A percentile compares a stretch with the other conserved stretches of the same genome.
Conservation (phyloP, 2,113 vertebrate genomes). For the Salvator merianae region DNA sequence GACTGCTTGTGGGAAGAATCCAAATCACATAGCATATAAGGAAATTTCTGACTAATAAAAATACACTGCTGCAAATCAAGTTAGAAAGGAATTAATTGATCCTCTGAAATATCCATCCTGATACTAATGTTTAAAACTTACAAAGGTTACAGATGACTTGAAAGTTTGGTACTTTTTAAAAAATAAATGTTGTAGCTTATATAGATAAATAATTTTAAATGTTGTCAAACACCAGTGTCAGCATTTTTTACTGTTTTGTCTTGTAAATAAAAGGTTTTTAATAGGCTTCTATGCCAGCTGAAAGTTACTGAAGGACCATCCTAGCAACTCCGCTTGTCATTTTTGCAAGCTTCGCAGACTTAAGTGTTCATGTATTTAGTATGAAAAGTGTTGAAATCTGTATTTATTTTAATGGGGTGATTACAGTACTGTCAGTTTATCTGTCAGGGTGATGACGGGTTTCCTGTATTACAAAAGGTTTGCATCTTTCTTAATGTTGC, state of each 20-base stretch:
- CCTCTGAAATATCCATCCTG: too few relatives aligned
- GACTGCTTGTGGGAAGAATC: too few relatives aligned
- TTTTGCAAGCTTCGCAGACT: not conserved
- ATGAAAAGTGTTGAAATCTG: not conserved
- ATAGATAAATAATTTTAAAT: not conserved
- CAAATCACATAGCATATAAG: too few relatives aligned
- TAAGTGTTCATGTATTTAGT: not conserved
- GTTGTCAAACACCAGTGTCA: not conserved
- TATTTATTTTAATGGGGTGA: not conserved
- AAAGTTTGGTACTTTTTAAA: too few relatives aligned
- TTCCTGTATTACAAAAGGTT: slow-evolving; percentile 36
- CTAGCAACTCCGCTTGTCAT: not conserved
- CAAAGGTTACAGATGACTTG: too few relatives aligned
- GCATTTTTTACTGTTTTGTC: not conserved
- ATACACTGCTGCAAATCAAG: too few relatives aligned
- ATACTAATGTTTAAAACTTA: not conserved
- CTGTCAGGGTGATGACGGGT: slow-evolving; percentile 14
- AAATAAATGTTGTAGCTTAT: too few relatives aligned
- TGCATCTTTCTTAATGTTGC: rapidly evolving
- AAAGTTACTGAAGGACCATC: not conserved
- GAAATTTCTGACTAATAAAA: too few relatives aligned
- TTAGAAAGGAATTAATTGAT: too few relatives aligned
- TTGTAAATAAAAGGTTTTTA: too few relatives aligned
- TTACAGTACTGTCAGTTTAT: not conserved
- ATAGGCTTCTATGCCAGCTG: not conserved